phyloP scores from a whole-genome alignment of 2,113 vertebrate genomes.

The Heterochromis multidens region DNA sequence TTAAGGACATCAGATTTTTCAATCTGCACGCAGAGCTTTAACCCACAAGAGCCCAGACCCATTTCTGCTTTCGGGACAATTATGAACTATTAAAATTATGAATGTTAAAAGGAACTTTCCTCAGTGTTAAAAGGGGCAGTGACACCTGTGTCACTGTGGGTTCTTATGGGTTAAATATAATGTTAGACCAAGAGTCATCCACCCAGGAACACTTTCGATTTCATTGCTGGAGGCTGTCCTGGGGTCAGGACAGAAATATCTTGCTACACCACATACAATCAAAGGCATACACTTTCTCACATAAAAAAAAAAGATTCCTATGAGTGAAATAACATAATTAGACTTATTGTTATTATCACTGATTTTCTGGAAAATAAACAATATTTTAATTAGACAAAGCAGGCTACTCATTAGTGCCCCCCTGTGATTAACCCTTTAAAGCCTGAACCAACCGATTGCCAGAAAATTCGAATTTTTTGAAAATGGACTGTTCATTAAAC shows the following conservation, averaged over 20 bases:
- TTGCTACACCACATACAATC: not conserved
- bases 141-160: too few species aligned
- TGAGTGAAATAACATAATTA: not conserved
- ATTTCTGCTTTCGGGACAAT: too few species aligned
- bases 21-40: not conserved
- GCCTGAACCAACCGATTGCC: too few species aligned
- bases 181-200: not conserved
- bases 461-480: too few species aligned
- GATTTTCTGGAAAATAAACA: not conserved
- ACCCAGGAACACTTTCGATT: not conserved
- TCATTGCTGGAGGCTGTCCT: not conserved
- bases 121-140: too few species aligned
- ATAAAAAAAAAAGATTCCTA: not conserved
- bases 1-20: not conserved
- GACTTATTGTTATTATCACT: not conserved
- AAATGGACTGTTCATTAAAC: too few species aligned
- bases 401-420: not conserved
- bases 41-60: too few species aligned
- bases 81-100: too few species aligned
- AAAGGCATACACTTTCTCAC: not conserved
- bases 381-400: not conserved
- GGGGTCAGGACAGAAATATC: not conserved
- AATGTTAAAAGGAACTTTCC: too few species aligned
- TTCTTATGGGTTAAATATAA: too few species aligned
- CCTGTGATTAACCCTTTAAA: not conserved